These are phyloP conservation scores for Lamellibrachia luymesi DNA, from an alignment of 1,140 invertebrate genomes.

Conservation along the genomic window DNA sequence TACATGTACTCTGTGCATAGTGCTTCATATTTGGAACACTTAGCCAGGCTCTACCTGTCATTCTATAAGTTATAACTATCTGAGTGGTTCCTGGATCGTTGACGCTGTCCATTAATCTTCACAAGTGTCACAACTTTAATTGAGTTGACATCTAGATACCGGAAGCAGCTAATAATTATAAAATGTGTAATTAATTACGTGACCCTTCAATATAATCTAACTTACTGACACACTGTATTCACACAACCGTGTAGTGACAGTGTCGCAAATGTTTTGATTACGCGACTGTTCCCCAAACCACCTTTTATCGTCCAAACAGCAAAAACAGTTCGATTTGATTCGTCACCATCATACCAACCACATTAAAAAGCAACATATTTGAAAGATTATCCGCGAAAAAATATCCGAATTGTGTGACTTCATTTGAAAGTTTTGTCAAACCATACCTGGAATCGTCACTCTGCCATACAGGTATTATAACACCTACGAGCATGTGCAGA, in stretches of 20 bases:
- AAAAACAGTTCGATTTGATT: background rate
- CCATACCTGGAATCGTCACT: background rate
- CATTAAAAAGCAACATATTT: background rate
- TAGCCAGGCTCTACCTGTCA: background rate
- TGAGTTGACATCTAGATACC: background rate
- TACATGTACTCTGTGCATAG: background rate
- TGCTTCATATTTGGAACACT: background rate
- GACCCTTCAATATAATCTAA: background rate
- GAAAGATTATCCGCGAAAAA: background rate
- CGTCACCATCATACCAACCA: background rate
- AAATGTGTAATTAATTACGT: background rate
- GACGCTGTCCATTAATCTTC: background rate
- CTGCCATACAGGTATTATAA: background rate
- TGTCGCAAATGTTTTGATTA: slow-evolving; percentile 1
- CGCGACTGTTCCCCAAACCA: background rate
- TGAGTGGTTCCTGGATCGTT: background rate
- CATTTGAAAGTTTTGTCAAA: slow-evolving; percentile 1
- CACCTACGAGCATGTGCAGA: background rate
- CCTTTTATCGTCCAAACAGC: slow-evolving; percentile 4
- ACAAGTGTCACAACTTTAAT: background rate
- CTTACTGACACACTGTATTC: background rate
- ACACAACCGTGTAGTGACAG: background rate
- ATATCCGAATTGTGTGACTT: background rate
- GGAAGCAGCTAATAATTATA: background rate
- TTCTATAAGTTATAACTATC: background rate